These are phyloP conservation scores for Actinostola sp. DNA, from an alignment of 92 coral and sea anemone genomes.

Conservation along the genomic window DNA sequence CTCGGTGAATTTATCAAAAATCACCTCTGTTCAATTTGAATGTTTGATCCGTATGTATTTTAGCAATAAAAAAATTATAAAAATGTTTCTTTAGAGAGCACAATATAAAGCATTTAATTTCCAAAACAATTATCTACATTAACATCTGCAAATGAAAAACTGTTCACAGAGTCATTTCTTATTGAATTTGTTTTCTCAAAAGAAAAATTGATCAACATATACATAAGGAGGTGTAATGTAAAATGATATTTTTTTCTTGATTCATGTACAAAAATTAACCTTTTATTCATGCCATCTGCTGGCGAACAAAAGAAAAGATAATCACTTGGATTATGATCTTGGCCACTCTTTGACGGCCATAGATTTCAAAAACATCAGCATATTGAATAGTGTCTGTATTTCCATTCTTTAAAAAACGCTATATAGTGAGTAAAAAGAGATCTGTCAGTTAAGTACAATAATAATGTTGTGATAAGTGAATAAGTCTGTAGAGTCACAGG, in stretches of 20 bases:
- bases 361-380: constrained; percentile 6
- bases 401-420: not conserved
- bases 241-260: constrained; percentile 15
- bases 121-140: constrained; percentile 8
- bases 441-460: not conserved
- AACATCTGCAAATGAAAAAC: constrained; percentile 24
- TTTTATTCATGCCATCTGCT: constrained; percentile 29
- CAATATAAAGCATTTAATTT: not conserved
- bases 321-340: constrained; percentile 28
- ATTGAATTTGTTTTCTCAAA: not conserved
- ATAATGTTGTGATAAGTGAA: not conserved
- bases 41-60: not conserved
- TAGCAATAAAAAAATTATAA: constrained; percentile 3
- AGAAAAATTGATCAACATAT: constrained; percentile 10
- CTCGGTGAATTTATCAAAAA: not conserved
- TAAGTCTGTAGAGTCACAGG: constrained; percentile 7
- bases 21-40: not conserved
- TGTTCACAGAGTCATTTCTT: constrained; percentile 6
- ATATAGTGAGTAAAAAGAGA: not conserved
- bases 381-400: not conserved
- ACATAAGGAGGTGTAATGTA: not conserved
- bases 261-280: constrained; percentile 19
- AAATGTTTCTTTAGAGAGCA: not conserved
- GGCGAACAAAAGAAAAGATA: constrained; percentile 22
- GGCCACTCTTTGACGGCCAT: not conserved